Evolutionary conservation across 2,888 invertebrate genomes (phyloP), one percentile per base, ranked within the genome.

Genomic region (Dynastes grantii): DNA sequence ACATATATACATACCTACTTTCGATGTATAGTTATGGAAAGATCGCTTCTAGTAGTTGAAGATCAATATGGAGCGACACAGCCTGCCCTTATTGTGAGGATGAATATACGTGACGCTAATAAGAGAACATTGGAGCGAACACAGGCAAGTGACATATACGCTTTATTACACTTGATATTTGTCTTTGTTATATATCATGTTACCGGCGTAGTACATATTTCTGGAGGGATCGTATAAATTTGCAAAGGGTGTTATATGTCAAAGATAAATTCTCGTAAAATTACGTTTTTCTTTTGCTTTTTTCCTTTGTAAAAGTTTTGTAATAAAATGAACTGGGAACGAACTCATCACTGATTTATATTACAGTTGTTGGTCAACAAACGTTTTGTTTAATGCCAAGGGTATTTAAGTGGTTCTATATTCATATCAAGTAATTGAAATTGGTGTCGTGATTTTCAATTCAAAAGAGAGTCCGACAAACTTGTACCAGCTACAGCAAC

Each of bases 131-230:
- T 64, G 64, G 37, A 32, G 64, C n/a, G 64, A 29, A 22, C 16
- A 29, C 5, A 32, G 8, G 13, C 29, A n/a, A 64, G 64, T 64
- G 32, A 32, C n/a, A 64, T 29, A 64, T 37, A 13, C 16, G 65
- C 65, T 37, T 65, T 65, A 65, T 65, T 65, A 65, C 65, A 45
- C 45, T 40, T 45, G 65, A 16, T 45, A 45, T 65, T 65, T 65
- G 65, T 11, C 40, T 65, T 65, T 65, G 65, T 37, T 32, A 64
- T 37, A 64, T 65, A 65, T 65, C 40, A 37, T 16, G 65, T 65
- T 65, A 65, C 45, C 11, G 5, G 65, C 16, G 45, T 9, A 40
- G 45, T 45, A 65, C 9, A 65, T 40, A 65, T 37, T 40, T 40
- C 9, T 8, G 16, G 6, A 65, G 16, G 40, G 6, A 22, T n/a